A percentile compares a stretch with the other conserved stretches of the same genome.
These are phyloP conservation scores for Micrastur ruficollis DNA, from an alignment of 2,797 vertebrate species.

Conservation along the genomic window DNA sequence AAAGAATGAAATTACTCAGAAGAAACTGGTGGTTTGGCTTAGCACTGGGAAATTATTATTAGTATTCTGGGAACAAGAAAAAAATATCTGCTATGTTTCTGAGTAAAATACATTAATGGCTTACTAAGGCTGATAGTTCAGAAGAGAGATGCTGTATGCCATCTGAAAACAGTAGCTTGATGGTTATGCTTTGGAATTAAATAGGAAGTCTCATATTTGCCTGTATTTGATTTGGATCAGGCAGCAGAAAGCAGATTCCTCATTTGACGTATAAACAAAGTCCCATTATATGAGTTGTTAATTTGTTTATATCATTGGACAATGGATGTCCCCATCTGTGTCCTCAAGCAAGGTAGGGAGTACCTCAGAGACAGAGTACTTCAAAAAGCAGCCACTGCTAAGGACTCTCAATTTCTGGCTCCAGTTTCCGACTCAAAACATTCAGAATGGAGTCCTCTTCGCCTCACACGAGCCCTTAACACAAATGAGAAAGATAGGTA, in stretches of 20 bases:
- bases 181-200: neutral
- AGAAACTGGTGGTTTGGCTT: neutral
- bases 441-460: neutral
- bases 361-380: neutral
- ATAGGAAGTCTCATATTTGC: neutral
- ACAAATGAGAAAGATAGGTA: neutral
- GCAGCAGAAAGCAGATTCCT: neutral
- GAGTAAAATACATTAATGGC: neutral
- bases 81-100: neutral
- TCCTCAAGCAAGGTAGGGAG: neutral
- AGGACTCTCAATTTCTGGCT: neutral
- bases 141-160: neutral
- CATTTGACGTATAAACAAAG: neutral
- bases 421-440: neutral
- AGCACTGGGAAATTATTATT: neutral
- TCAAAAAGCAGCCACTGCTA: neutral
- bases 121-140: neutral
- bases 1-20: neutral
- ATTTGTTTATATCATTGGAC: neutral
- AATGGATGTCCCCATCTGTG: neutral
- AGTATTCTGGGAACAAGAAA: neutral
- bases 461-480: neutral
- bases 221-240: neutral
- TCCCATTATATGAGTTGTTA: too few relatives aligned
- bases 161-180: neutral